Percentiles rank a stretch among this genome's conserved stretches.
Evolutionary conservation across 2,888 invertebrate genomes (phyloP).

Genomic region (Strigamia crassipes): DNA sequence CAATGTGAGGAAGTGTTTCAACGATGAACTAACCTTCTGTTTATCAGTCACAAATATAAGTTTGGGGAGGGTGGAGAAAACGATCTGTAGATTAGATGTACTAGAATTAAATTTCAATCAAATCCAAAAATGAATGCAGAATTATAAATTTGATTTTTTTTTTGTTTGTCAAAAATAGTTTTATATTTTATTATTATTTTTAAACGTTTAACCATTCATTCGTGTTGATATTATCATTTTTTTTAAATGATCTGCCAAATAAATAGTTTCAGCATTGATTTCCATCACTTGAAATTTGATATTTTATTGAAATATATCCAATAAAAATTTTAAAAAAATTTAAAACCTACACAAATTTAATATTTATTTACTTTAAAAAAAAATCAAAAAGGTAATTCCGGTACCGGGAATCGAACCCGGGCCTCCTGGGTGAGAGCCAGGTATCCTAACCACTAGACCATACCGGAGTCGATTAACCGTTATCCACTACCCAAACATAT

Average conservation of each 20-base stretch:
- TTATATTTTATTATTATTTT: too few species aligned
- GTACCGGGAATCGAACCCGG: slow-evolving; percentile 31
- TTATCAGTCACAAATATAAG: background rate
- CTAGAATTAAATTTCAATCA: background rate
- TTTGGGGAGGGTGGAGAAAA: background rate
- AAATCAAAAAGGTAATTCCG: background rate
- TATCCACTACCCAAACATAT: background rate
- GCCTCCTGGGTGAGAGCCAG: slow-evolving; percentile 37
- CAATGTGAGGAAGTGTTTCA: background rate
- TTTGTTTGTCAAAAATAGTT: too few species aligned
- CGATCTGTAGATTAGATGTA: background rate
- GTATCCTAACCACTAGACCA: slow-evolving; percentile 34
- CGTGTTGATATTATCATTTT: too few species aligned
- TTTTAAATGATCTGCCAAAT: too few species aligned
- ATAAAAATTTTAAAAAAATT: too few species aligned
- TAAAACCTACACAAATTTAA: background rate
- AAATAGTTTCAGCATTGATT: too few species aligned
- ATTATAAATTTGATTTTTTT: too few species aligned
- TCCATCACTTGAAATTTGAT: too few species aligned
- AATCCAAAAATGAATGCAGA: too few species aligned
- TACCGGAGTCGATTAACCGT: background rate
- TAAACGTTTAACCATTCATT: too few species aligned
- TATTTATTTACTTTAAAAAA: background rate
- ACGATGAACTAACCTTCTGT: background rate
- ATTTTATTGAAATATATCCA: too few species aligned